These are phyloP conservation scores for Pongo pygmaeus DNA, from an alignment of 2,113 vertebrate genomes.

Conservation along the genomic window DNA sequence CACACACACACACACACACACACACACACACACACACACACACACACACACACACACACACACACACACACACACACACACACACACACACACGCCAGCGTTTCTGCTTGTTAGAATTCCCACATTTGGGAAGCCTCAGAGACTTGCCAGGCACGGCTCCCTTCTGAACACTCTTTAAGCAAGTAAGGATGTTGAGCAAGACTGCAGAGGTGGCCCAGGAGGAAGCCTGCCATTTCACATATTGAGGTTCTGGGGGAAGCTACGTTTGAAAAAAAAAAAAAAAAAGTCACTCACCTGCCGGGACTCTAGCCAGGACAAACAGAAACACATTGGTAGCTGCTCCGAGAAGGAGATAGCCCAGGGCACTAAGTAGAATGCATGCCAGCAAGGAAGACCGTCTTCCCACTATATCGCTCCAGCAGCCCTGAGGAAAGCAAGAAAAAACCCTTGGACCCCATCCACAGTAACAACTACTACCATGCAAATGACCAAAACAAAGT, in stretches of 20 bases:
- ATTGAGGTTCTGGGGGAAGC: not conserved
- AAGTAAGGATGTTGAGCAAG: not conserved
- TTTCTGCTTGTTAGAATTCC: not conserved
- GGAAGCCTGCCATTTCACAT: not conserved
- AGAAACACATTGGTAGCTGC: conserved; percentile 89
- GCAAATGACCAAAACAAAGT: not conserved
- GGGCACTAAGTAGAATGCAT: conserved; percentile 92
- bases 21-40: not conserved
- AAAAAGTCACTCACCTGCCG: conserved; percentile 89
- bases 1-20: not conserved
- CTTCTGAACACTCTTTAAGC: not conserved
- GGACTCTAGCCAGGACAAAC: conserved; percentile 92
- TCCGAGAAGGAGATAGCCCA: conserved; percentile 93
- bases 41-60: not conserved
- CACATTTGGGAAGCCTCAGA: not conserved
- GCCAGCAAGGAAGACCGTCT: conserved; percentile 89
- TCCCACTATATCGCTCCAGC: conserved; percentile 97
- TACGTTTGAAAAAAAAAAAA: not conserved
- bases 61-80: too few species aligned
- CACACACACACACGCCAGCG: not conserved
- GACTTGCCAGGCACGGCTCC: not conserved
- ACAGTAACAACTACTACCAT: fast-evolving
- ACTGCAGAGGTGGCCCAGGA: not conserved
- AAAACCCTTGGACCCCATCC: not conserved
- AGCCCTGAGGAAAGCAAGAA: conserved; percentile 87